Evolutionary conservation across 2,888 invertebrate species (phyloP).

Genomic region (Halocaridina rubra): DNA sequence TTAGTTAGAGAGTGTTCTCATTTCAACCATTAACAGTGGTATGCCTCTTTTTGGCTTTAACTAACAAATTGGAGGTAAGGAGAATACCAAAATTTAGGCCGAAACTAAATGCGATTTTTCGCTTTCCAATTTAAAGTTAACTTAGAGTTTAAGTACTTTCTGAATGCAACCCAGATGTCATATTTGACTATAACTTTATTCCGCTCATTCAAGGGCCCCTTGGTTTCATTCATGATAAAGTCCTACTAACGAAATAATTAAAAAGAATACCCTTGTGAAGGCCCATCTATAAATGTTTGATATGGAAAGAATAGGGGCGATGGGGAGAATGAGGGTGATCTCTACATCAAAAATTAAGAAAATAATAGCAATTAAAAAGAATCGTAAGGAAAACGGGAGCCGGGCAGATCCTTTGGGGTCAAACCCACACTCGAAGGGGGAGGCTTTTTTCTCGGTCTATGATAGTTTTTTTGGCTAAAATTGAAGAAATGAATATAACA

Average conservation of each 20-base stretch:
- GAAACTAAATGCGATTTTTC: conserved; percentile 72
- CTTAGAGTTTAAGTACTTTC: conserved; percentile 70
- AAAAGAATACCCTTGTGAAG: conserved; percentile 69
- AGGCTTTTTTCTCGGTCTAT: conserved; percentile 75
- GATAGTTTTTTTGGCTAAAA: conserved; percentile 73
- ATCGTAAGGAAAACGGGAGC: conserved; percentile 74
- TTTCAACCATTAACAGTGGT: conserved; percentile 77
- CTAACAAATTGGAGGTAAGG: conserved; percentile 72
- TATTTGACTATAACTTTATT: conserved; percentile 70
- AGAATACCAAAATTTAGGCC: conserved; percentile 70
- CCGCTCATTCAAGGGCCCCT: conserved; percentile 74
- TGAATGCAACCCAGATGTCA: conserved; percentile 72
- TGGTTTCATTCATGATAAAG: conserved; percentile 73
- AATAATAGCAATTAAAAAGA: conserved; percentile 77
- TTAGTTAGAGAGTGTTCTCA: conserved; percentile 73
- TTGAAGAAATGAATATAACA: conserved; percentile 71
- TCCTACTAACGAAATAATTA: conserved; percentile 73
- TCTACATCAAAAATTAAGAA: conserved; percentile 82
- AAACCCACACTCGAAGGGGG: conserved; percentile 77
- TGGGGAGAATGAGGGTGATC: conserved; percentile 76
- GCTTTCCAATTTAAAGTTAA: conserved; percentile 71
- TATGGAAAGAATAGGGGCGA: conserved; percentile 70
- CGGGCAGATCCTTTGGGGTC: conserved; percentile 72
- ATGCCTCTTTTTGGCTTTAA: conserved; percentile 76
- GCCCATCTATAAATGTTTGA: conserved; percentile 67